Conservation (phyloP, 2,797 vertebrate genomes). For the Tympanoctomys barrerae region DNA sequence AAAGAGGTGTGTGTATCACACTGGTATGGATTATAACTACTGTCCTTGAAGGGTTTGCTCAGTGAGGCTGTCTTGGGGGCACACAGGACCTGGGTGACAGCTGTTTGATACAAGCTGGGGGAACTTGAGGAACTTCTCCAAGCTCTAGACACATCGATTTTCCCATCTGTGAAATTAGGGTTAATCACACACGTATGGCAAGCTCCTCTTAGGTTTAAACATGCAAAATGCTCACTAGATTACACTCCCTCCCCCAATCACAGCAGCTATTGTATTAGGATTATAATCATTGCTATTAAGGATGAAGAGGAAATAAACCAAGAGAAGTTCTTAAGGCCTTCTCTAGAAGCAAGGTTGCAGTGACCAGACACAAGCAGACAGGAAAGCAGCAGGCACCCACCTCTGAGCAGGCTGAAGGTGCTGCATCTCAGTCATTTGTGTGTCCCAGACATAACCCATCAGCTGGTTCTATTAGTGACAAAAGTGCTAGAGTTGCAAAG, state of each 20-base stretch:
- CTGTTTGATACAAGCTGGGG: not conserved
- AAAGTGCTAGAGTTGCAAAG: not conserved
- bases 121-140: conserved; percentile 38
- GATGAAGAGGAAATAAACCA: not conserved
- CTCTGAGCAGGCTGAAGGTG: not conserved
- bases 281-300: conserved; percentile 26
- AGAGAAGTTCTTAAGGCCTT: not conserved
- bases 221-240: not conserved
- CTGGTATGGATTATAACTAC: not conserved
- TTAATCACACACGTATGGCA: conserved; percentile 16
- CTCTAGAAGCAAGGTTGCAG: not conserved
- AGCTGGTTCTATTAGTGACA: not conserved
- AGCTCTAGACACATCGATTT: conserved; percentile 52
- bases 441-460: not conserved
- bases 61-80: not conserved
- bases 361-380: not conserved
- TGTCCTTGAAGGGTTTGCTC: not conserved
- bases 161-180: conserved; percentile 59
- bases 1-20: not conserved
- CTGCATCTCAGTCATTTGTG: not conserved
- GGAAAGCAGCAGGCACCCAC: not conserved
- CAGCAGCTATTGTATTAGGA: not conserved
- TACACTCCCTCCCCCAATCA: not conserved
- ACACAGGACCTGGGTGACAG: not conserved
- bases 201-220: conserved; percentile 1